phyloP scores from a whole-genome alignment of 2,113 vertebrate species.

The Micronycteris hirsuta region DNA sequence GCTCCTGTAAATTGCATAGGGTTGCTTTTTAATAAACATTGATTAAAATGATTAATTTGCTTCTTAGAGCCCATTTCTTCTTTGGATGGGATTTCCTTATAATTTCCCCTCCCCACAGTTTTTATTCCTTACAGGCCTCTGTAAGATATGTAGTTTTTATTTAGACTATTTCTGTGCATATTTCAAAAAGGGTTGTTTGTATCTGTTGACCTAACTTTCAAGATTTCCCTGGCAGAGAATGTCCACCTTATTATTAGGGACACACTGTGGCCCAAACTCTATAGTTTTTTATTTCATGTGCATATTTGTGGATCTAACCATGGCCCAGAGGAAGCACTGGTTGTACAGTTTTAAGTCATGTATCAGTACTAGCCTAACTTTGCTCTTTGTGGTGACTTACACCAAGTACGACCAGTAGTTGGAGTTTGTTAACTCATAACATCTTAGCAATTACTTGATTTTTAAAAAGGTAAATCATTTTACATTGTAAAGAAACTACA shows the following conservation, averaged over 20 bases:
- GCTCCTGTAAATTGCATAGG: neutral
- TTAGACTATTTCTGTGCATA: neutral
- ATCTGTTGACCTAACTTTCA: neutral
- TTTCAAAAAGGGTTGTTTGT: neutral
- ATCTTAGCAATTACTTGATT: neutral
- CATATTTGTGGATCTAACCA: rapidly evolving
- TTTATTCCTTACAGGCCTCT: neutral
- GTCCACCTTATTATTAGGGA: neutral
- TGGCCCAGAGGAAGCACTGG: neutral
- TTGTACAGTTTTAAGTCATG: neutral
- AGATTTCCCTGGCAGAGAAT: neutral
- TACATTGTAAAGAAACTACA: neutral
- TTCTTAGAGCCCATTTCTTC: neutral
- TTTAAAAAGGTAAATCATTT: neutral
- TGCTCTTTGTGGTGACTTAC: neutral
- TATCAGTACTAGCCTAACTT: neutral
- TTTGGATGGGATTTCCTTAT: neutral
- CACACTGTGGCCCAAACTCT: neutral
- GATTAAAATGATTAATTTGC: neutral
- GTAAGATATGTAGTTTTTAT: neutral
- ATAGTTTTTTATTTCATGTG: neutral
- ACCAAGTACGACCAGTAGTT: neutral
- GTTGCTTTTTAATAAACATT: neutral
- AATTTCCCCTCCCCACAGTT: neutral
- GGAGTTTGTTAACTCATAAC: neutral